Base-by-base conservation (phyloP, 2,113 vertebrate genomes). In the Mastomys coucha region DNA sequence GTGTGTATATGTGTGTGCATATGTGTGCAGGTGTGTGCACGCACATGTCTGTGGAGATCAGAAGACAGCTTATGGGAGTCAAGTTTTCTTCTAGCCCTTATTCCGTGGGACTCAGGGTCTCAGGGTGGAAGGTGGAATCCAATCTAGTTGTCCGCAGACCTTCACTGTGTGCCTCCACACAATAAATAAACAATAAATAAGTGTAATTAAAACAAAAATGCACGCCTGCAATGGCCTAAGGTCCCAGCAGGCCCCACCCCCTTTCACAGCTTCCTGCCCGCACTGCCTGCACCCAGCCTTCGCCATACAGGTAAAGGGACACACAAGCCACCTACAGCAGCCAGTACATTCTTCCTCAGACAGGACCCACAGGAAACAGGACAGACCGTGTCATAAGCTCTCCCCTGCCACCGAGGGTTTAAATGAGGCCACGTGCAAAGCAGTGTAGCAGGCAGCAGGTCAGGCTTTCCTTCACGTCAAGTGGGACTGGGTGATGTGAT, bases 401-500 rank as follows among this genome's bases (percentile, higher is more conserved):
- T 0, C 13, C 87, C 67, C 70, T 78, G 39, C 4, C 17, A 9
- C 4, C 22, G 5, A 91, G n/a, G 39, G 39, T 24, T 45, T 28
- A 33, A 51, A 58, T 58, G 0, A 9, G 77, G 22, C 42, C 17
- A 5, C 1, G 12, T 3, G 42, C 36, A 60, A 65, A 70, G 26
- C 31, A 67, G 33, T 56, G 6, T 72, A 36, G 51, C 28, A n/a
- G 56, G 67, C 33, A n/a, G 63, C n/a, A 28, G 36, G 45, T 31
- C n/a, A 81, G 58, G 45, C 5, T 53, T 89, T 49, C 75, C 73
- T 56, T 39, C 78, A 22, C 4, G 28, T 5, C 36, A 60, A 7
- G 33, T 7, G 24, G 5, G 67, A 36, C 26, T 24, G 6, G 39
- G 49, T 49, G 0, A 11, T 1, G 26, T 0, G 42, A 17, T 19